A percentile compares a stretch with the other conserved stretches of the same genome.
These are phyloP conservation scores for Amphimedon queenslandica DNA, from an alignment of 37 sponge, comb jelly and placozoan species.

Conservation along the genomic window DNA sequence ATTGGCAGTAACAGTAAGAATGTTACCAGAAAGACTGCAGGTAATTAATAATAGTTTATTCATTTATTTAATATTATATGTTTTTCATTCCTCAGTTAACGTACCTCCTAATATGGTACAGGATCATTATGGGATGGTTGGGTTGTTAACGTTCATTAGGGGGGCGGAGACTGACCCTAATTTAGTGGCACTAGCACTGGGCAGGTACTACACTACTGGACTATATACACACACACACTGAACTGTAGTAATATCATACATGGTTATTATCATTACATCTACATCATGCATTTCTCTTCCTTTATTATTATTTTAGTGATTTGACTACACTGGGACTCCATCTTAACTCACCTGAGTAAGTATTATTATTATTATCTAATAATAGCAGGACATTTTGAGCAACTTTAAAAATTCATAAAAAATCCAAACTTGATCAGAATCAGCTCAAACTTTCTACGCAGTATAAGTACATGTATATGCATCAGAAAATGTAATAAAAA, in stretches of 20 bases:
- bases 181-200: constrained; percentile 92
- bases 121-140: constrained; percentile 99
- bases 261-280: neutral
- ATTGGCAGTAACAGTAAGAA: no score
- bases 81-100: constrained; percentile 47
- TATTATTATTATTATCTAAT: no score
- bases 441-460: no score
- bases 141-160: constrained; percentile 93
- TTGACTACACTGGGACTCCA: constrained; percentile 95
- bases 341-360: constrained; percentile 96
- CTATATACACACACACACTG: no score
- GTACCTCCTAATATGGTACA: constrained; percentile 97
- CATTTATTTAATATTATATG: neutral
- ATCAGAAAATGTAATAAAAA: no score
- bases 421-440: no score
- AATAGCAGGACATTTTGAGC: no score
- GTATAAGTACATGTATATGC: constrained; percentile 1
- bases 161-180: constrained; percentile 95
- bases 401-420: no score
- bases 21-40: constrained; percentile 34
- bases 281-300: neutral
- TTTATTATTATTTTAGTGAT: constrained; percentile 59
- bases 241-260: no score
- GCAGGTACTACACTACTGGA: constrained; percentile 55
- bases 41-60: constrained; percentile 30